Percentiles rank a stretch among this genome's conserved stretches.
These are phyloP conservation scores for Anas acuta DNA, from an alignment of 2,797 vertebrate genomes.

Conservation along the genomic window DNA sequence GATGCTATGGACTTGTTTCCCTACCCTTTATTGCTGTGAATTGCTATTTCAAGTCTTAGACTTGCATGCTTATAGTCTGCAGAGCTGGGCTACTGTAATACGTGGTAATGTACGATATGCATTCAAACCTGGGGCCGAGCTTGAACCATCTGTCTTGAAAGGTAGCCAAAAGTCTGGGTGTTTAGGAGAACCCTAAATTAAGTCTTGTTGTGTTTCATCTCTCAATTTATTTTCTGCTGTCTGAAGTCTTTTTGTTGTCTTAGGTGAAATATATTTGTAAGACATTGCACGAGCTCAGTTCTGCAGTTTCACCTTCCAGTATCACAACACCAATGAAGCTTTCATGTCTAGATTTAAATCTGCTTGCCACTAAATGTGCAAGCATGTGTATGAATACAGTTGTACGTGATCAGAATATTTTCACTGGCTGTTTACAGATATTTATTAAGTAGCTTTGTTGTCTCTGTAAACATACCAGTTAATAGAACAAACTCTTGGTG, in stretches of 20 bases:
- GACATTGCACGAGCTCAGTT: not conserved
- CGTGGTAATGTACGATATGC: not conserved
- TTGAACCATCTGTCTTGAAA: not conserved
- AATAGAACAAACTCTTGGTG: not conserved
- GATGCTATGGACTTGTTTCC: not conserved
- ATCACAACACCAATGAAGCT: not conserved
- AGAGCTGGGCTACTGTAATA: not conserved
- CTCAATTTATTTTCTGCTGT: not conserved
- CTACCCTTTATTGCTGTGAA: not conserved
- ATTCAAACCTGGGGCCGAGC: not conserved
- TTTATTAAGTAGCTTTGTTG: not conserved
- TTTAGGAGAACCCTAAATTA: not conserved
- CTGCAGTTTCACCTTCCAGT: constrained; percentile 49
- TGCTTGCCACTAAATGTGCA: not conserved
- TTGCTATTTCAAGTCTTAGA: not conserved
- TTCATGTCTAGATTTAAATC: not conserved
- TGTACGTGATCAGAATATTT: not conserved
- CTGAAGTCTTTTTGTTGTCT: not conserved
- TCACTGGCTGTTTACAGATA: not conserved
- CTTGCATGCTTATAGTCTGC: not conserved
- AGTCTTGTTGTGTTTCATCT: not conserved
- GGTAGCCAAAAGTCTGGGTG: not conserved
- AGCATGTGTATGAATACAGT: not conserved
- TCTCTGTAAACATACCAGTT: not conserved
- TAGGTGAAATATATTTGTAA: not conserved